Percentiles rank a stretch among this genome's conserved stretches.
Conservation (phyloP, 2,113 vertebrate species). For the Potamarius usumacintae region DNA sequence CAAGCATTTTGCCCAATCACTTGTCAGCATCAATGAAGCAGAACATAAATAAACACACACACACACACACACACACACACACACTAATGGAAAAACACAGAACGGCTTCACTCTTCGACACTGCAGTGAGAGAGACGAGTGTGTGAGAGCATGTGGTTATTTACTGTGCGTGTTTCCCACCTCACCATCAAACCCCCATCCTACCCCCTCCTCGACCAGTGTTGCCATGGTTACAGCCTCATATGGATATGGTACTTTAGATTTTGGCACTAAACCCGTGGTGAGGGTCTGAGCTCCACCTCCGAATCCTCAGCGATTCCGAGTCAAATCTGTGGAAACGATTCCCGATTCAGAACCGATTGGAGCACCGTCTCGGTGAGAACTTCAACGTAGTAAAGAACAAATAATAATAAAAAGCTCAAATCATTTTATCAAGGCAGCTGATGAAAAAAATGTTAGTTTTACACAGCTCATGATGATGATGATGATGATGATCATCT, state of each 20-base stretch:
- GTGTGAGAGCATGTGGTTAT: not conserved
- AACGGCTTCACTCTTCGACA: not conserved
- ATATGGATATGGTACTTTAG: constrained; percentile 46
- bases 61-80: too few species aligned
- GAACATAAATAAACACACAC: too few species aligned
- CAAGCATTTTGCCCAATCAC: not conserved
- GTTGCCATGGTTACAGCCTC: constrained; percentile 61
- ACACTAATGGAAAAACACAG: not conserved
- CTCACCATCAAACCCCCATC: constrained; percentile 7
- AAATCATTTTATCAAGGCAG: not conserved
- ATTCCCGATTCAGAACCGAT: not conserved
- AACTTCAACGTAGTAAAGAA: not conserved
- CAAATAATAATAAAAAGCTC: not conserved
- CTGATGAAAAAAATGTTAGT: not conserved
- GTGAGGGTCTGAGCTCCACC: not conserved
- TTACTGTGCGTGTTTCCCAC: not conserved
- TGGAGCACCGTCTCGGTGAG: too few species aligned
- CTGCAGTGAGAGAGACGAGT: not conserved
- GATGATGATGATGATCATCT: not conserved
- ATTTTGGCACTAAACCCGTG: constrained; percentile 53
- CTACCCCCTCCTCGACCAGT: not conserved
- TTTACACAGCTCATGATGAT: not conserved
- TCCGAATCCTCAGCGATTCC: not conserved
- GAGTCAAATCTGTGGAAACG: not conserved
- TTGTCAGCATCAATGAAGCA: not conserved